Conservation (phyloP, 2,888 invertebrate species). For the Clivina fossor region DNA sequence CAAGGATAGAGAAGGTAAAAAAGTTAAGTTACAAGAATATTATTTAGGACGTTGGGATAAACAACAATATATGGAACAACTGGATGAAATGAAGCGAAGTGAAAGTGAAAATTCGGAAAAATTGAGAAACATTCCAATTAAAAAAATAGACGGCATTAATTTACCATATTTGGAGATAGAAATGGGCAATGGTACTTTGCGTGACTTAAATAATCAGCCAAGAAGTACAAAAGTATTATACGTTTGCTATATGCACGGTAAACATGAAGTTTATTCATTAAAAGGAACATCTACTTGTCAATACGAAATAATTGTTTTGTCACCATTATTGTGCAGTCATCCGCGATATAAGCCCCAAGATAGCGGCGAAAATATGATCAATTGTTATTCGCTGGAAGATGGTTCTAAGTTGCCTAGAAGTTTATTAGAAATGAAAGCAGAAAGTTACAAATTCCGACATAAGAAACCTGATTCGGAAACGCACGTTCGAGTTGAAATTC, state of each 20-base stretch:
- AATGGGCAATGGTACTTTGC: constrained; percentile 86
- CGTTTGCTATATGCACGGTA: constrained; percentile 85
- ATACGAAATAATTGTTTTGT: constrained; percentile 89
- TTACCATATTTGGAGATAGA: constrained; percentile 86
- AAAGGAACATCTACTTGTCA: constrained; percentile 94
- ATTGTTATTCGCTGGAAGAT: constrained; percentile 68
- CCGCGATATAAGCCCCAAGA: constrained; percentile 83
- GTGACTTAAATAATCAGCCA: constrained; percentile 86
- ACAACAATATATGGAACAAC: constrained; percentile 62
- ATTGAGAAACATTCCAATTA: constrained; percentile 54
- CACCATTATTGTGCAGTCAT: constrained; percentile 84
- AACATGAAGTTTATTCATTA: constrained; percentile 88
- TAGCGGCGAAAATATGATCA: constrained; percentile 74
- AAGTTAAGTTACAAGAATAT: constrained; percentile 81
- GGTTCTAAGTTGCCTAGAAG: constrained; percentile 73
- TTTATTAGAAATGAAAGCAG: constrained; percentile 70
- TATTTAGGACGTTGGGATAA: constrained; percentile 77
- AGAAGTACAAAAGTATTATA: constrained; percentile 81
- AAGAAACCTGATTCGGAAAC: constrained; percentile 59
- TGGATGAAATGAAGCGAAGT: constrained; percentile 55
- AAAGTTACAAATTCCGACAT: constrained; percentile 66
- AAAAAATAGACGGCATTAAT: constrained; percentile 84
- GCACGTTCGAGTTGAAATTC: constrained; percentile 67
- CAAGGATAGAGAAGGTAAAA: constrained; percentile 87
- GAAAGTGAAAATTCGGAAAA: constrained; percentile 61